phyloP scores from a whole-genome alignment of 2,113 vertebrate genomes.

The Crotalus horridus region DNA sequence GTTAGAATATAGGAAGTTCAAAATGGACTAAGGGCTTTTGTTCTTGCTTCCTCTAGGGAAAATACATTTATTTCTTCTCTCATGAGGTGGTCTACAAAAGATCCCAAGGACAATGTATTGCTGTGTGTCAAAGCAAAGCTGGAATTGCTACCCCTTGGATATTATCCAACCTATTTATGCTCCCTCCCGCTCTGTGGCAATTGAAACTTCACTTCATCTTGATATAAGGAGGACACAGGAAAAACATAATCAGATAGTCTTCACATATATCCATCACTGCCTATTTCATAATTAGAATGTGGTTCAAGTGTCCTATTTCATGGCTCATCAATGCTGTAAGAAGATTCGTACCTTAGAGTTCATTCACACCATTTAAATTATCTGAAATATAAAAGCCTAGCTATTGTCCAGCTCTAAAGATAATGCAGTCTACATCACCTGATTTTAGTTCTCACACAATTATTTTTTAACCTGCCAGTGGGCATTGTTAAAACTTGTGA shows the following conservation, averaged over 20 bases:
- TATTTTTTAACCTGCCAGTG: background rate
- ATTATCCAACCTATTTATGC: background rate
- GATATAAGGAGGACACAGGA: background rate
- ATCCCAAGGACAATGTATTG: background rate
- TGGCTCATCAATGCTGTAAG: background rate
- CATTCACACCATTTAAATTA: background rate
- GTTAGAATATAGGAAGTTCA: background rate
- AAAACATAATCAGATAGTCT: background rate
- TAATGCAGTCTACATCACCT: background rate
- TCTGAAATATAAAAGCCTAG: background rate
- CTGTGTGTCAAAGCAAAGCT: background rate
- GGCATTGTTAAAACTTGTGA: background rate
- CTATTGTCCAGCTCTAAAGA: background rate
- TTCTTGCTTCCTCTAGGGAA: background rate
- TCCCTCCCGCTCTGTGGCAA: background rate
- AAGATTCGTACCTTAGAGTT: background rate
- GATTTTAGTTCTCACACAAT: background rate
- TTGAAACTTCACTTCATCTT: background rate
- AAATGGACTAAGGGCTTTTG: background rate
- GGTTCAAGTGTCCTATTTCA: background rate
- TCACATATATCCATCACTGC: background rate
- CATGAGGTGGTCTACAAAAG: background rate
- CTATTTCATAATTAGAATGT: background rate
- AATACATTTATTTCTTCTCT: background rate
- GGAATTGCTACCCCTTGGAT: background rate